Conservation (phyloP, 2,797 vertebrate species). For the Semotilus atromaculatus region DNA sequence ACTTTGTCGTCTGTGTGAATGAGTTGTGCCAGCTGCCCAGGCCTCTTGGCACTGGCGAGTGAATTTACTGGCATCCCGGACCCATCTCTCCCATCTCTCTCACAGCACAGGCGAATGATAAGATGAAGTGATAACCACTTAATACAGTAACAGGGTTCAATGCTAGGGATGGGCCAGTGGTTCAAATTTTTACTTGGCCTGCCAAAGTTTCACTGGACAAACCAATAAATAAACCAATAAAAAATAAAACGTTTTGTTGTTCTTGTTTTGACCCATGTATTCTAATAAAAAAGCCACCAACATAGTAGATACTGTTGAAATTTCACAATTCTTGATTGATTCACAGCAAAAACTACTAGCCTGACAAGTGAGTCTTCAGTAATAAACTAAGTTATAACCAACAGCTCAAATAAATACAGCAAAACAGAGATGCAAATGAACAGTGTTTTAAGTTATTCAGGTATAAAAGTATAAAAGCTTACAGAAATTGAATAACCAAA, state of each 20-base stretch:
- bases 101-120: slow-evolving; percentile 38
- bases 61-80: slow-evolving; percentile 62
- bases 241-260: neutral
- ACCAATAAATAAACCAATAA: neutral
- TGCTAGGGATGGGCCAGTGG: neutral
- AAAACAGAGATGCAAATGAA: neutral
- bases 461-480: neutral
- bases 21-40: slow-evolving; percentile 70
- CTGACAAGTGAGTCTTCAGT: neutral
- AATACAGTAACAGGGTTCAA: slow-evolving; percentile 27
- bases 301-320: neutral
- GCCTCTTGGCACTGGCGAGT: slow-evolving; percentile 65
- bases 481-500: neutral
- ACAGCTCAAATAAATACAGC: neutral
- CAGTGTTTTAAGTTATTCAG: neutral
- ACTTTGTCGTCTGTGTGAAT: slow-evolving; percentile 70
- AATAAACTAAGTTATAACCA: neutral
- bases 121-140: slow-evolving; percentile 32
- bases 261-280: neutral
- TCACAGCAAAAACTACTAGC: neutral
- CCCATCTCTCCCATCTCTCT: slow-evolving; percentile 57
- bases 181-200: neutral
- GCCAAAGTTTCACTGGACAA: too few species aligned
- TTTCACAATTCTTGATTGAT: neutral
- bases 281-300: neutral